Base-by-base conservation (phyloP, 2,113 vertebrate genomes). In the Otis tarda region DNA sequence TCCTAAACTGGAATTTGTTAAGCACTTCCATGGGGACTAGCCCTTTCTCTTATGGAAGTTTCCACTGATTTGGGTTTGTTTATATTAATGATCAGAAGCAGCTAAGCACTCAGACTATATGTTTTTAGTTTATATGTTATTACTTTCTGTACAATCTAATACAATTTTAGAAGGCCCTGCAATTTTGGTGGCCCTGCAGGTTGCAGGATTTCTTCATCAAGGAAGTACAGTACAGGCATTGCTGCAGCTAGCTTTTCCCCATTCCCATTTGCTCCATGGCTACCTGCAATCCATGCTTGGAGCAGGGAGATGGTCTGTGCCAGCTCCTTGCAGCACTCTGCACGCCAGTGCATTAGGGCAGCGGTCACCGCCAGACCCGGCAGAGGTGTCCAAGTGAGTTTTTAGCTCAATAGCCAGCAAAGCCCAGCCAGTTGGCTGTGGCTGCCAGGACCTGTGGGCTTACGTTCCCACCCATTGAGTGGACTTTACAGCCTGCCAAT, bases 301-400 rank as follows among this genome's bases (percentile, higher is more conserved):
- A 70, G 63, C 57, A 56, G 61, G 67, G 49, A 68, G 5, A 31
- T 6, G 23, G 10, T 18, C 57, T 31, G 45, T 60, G 59, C 45
- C 76, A 68, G 65, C 56, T 71, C 60, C 27, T 14, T 50, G 43
- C 22, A 37, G 33, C 12, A 3, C 49, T 59, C 28, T 27, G 9
- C 5, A 76, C 37, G 47, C 47, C 0, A 0, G 9, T 47, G 53
- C 53, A 9, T 37, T 14, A 28, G 52, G 67, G 23, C 76, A 53
- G 23, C 0, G 0, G 64, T 84, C 69, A 63, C 77, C 8, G 5
- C 0, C 0, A 37, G 55, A 22, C 60, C 0, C 1, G 33, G 47
- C 14, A 82, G 37, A 84, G 52, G 13, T 6, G 3, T 61, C n/a
- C 1, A 0, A n/a, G 33, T 60, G 52, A 77, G 30, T 5, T 87